A percentile compares a stretch with the other conserved stretches of the same genome.
These are phyloP conservation scores for Brachymystax lenok DNA, from an alignment of 2,797 vertebrate genomes.

Conservation along the genomic window DNA sequence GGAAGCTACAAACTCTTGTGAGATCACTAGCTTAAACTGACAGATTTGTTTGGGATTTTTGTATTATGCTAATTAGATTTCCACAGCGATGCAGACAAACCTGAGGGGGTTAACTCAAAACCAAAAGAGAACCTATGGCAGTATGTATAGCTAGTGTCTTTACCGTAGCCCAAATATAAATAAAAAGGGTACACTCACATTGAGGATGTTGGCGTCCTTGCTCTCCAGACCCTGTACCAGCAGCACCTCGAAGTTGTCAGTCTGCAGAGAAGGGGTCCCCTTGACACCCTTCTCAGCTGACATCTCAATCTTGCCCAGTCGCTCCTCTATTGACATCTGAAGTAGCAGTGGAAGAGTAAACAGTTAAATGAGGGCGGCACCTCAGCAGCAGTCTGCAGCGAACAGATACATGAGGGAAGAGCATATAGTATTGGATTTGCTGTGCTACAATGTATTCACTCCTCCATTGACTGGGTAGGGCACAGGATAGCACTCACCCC, in stretches of 20 bases:
- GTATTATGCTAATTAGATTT: too few species aligned
- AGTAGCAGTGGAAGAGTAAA: background rate
- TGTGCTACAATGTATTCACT: background rate
- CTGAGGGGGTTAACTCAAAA: too few species aligned
- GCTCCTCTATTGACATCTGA: conserved; percentile 91
- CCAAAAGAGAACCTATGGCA: too few species aligned
- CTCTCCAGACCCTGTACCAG: conserved; percentile 95
- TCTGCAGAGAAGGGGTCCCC: conserved; percentile 80
- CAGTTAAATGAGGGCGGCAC: background rate
- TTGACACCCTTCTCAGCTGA: conserved; percentile 74
- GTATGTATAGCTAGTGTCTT: too few species aligned
- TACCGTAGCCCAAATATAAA: too few species aligned
- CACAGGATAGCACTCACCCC: background rate
- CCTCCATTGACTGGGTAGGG: background rate
- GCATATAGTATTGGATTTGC: background rate
- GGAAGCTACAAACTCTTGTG: too few species aligned
- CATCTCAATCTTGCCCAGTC: conserved; percentile 87
- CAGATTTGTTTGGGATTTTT: too few species aligned
- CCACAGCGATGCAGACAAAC: too few species aligned
- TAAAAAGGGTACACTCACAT: conserved; percentile 78
- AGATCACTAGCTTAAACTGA: too few species aligned
- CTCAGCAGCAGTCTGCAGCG: background rate
- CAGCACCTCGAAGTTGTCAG: conserved; percentile 88
- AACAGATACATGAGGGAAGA: too few species aligned
- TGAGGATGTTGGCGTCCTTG: conserved; percentile 85